Conservation (phyloP, 64 coral and sea anemone species). For the Acropora tenuis region DNA sequence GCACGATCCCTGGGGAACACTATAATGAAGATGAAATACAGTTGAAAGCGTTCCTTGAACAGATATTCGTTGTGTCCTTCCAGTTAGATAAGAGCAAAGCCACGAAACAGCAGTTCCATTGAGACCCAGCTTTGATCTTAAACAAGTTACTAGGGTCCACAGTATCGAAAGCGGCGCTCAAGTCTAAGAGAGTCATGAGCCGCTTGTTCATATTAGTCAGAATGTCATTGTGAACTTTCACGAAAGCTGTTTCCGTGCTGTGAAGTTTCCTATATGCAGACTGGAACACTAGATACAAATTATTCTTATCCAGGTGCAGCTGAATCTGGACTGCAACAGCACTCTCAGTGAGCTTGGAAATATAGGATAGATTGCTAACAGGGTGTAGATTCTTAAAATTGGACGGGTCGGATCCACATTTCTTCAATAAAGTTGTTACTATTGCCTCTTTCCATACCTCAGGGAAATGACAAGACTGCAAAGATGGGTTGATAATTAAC, state of each 20-base stretch:
- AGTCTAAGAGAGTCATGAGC: not conserved
- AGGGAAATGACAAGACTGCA: too few species aligned
- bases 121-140: not conserved
- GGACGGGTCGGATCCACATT: not conserved
- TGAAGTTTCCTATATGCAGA: not conserved
- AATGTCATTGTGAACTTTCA: not conserved
- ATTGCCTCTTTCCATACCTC: too few species aligned
- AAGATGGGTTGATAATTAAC: too few species aligned
- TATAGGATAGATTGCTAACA: constrained; percentile 21
- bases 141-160: not conserved
- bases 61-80: not conserved
- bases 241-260: not conserved
- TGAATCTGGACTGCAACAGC: not conserved
- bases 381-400: not conserved
- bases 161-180: not conserved
- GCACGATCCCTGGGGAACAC: not conserved
- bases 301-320: not conserved
- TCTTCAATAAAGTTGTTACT: too few species aligned
- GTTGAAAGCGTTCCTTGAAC: not conserved
- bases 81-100: not conserved
- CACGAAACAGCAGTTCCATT: not conserved
- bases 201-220: not conserved
- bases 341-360: not conserved
- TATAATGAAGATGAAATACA: not conserved
- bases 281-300: not conserved